Evolutionary conservation across 1,140 invertebrate species (phyloP).

Genomic region (Bombus ignitus): DNA sequence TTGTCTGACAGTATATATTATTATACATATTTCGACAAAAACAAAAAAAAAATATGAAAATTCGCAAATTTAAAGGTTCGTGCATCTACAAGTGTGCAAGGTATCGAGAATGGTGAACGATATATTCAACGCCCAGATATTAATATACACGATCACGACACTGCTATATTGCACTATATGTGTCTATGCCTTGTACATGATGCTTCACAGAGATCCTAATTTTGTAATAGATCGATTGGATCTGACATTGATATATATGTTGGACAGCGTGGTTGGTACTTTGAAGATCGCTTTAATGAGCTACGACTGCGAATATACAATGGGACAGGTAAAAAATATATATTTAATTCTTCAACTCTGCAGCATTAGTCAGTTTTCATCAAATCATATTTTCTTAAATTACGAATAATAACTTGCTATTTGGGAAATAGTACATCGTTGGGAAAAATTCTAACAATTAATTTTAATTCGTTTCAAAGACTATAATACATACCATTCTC

Average conservation of each 20-base stretch:
- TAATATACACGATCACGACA: neutral
- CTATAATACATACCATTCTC: too few species aligned
- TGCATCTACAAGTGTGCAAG: slow-evolving; percentile 52
- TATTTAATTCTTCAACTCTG: too few species aligned
- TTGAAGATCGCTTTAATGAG: slow-evolving; percentile 7
- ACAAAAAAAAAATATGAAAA: neutral
- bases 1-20: neutral
- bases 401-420: too few species aligned
- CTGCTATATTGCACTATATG: neutral
- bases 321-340: slow-evolving; percentile 23
- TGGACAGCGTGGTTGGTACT: fast-evolving
- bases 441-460: too few species aligned
- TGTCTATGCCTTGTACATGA: slow-evolving; percentile 23
- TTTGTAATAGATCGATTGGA: fast-evolving
- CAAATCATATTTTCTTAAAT: neutral
- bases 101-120: slow-evolving; percentile 16
- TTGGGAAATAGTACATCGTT: too few species aligned
- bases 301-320: slow-evolving; percentile 11
- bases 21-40: neutral
- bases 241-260: fast-evolving
- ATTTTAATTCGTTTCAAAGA: too few species aligned
- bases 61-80: slow-evolving; percentile 32
- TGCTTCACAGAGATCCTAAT: fast-evolving
- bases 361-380: fast-evolving
- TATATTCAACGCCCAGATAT: slow-evolving; percentile 21